Evolutionary conservation across 2,797 vertebrate species (phyloP).

Genomic region (Petrocephalus schoutedeni): DNA sequence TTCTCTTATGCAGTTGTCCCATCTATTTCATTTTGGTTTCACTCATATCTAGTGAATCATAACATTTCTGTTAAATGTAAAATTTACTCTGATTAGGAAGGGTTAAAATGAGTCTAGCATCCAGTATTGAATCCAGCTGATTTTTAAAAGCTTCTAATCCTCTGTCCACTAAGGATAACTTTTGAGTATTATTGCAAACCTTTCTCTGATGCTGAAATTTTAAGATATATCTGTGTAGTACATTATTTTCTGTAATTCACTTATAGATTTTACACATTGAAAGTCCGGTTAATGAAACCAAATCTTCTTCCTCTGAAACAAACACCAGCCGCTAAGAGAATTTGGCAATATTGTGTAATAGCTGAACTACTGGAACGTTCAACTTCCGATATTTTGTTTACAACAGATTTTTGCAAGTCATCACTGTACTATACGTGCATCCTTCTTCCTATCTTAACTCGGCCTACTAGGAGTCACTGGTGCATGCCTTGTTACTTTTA

Average conservation of each 20-base stretch:
- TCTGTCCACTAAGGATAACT: neutral
- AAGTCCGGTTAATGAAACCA: neutral
- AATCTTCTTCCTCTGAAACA: neutral
- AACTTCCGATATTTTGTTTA: neutral
- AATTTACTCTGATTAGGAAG: neutral
- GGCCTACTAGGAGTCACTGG: neutral
- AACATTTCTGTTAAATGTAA: neutral
- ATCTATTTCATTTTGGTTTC: neutral
- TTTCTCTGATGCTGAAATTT: neutral
- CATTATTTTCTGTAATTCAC: neutral
- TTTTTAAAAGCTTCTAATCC: neutral
- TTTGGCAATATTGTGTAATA: neutral
- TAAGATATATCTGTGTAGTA: neutral
- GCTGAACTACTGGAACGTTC: neutral
- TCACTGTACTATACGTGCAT: neutral
- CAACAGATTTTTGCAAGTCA: neutral
- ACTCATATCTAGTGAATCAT: neutral
- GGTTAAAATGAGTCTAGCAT: neutral
- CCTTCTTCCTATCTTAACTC: neutral
- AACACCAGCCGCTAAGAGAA: neutral
- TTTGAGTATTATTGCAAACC: neutral
- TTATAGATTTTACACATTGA: neutral
- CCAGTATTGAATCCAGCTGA: neutral
- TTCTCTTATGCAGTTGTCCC: neutral
- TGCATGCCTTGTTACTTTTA: neutral